Percentiles rank a stretch among this genome's conserved stretches.
phyloP scores from a whole-genome alignment of 2,888 invertebrate species.

The Epinotia nisella region DNA sequence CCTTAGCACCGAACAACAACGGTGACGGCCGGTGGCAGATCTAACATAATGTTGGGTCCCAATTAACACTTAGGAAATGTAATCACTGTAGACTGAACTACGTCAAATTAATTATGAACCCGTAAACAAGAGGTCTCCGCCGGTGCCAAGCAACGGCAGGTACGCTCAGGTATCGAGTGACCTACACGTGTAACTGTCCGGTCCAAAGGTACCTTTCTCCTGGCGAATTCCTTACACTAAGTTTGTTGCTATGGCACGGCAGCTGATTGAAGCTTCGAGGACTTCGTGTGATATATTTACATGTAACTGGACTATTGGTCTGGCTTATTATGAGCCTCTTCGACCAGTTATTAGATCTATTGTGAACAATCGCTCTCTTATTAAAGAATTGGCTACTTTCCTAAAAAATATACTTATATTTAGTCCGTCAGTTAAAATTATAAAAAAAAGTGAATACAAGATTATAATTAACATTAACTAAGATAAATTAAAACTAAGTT shows the following conservation, averaged over 20 bases:
- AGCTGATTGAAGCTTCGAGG: background rate
- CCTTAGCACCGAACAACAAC: background rate
- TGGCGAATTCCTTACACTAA: no score
- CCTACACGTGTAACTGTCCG: background rate
- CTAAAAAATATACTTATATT: no score
- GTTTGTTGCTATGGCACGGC: no score
- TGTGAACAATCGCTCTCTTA: no score
- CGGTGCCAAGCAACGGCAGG: background rate
- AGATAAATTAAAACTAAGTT: no score
- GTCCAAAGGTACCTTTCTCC: background rate
- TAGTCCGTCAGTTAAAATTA: no score
- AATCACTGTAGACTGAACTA: background rate
- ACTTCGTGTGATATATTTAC: background rate
- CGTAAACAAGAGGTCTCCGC: no score
- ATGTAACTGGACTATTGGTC: background rate
- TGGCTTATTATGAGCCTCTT: no score
- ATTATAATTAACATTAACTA: no score
- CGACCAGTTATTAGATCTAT: no score
- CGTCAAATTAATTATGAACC: background rate
- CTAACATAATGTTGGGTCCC: background rate
- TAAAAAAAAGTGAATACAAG: no score
- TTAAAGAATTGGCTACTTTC: no score
- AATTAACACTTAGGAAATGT: slow-evolving; percentile 1
- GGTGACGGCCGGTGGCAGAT: background rate
- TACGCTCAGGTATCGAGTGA: background rate